Evolutionary conservation across 2,888 invertebrate species (phyloP).

Genomic region (Lissonota sp.): DNA sequence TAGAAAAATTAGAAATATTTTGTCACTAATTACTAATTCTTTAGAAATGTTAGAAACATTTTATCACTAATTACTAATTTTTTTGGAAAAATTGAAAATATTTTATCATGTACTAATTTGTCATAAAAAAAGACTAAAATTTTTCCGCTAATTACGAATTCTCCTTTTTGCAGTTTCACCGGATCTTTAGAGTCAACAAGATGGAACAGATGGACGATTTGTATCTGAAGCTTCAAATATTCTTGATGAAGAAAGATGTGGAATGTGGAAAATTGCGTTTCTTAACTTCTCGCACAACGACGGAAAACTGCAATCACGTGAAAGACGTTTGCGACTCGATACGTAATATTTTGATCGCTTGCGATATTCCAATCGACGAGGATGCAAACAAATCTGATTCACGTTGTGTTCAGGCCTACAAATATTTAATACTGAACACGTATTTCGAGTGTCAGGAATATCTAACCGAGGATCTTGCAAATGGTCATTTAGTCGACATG

Average conservation of each 20-base stretch:
- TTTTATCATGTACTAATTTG: too few species aligned
- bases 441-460: constrained; percentile 74
- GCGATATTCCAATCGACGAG: constrained; percentile 52
- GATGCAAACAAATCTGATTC: constrained; percentile 38
- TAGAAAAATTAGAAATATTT: too few species aligned
- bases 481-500: constrained; percentile 77
- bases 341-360: constrained; percentile 53
- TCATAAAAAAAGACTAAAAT: too few species aligned
- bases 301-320: constrained; percentile 67
- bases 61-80: too few species aligned
- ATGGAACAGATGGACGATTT: constrained; percentile 69
- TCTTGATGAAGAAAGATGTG: constrained; percentile 68
- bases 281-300: constrained; percentile 73
- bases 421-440: constrained; percentile 78
- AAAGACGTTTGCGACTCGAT: constrained; percentile 67
- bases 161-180: background rate
- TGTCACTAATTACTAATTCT: too few species aligned
- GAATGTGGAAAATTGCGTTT: constrained; percentile 69
- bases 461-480: constrained; percentile 74
- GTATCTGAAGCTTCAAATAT: constrained; percentile 67
- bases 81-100: too few species aligned
- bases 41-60: too few species aligned
- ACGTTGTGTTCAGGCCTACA: constrained; percentile 69
- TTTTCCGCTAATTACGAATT: too few species aligned
- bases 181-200: background rate